Base-by-base conservation (phyloP, 1,140 invertebrate genomes). In the Ceratosolen solmsi region DNA sequence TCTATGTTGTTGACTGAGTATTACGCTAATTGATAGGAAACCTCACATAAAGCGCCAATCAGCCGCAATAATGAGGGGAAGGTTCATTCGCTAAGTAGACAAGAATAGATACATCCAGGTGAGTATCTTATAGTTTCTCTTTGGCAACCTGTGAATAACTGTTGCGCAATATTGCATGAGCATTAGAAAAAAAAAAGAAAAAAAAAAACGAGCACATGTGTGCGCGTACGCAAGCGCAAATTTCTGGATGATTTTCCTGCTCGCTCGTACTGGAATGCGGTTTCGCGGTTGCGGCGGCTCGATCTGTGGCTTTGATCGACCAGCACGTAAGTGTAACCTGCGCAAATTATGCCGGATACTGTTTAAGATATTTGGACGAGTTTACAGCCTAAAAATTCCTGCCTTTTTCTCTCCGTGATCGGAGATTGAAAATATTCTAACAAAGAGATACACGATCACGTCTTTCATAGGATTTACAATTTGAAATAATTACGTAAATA, bases 201-300 rank as follows among this genome's bases (percentile, higher is more conserved):
- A n/a, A n/a, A n/a, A n/a, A n/a, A n/a, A 27, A n/a, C 25, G 63
- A 17, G 0, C 2, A 22, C 8, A 3, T 54, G 51, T 72, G 56
- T n/a, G 33, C 25, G 15, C 33, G 30, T 46, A 27, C 20, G 51
- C 41, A 13, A 20, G 27, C 51, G 25, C 65, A 36, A 84, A 84
- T 68, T 68, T 68, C 63, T 36, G 83, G 80, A 63, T 36, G 63
- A 68, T 68, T 68, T 68, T 70, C 65, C 36, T 70, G 65, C 38
- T 70, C 11, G 17, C 46, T 30, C 56, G 30, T 33, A 20, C 54
- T 8, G 54, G 73, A 75, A 75, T 60, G 54, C 54, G 56, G 54
- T 75, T 38, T 46, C 38, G 49, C 41, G 41, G 70, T 41, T 41
- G 25, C 36, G 36, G 82, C 56, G 56, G 11, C 22, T 25, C 4